Percentiles rank a stretch among this genome's conserved stretches.
phyloP scores from a whole-genome alignment of 1,140 invertebrate species.

The Cotesia vestalis region DNA sequence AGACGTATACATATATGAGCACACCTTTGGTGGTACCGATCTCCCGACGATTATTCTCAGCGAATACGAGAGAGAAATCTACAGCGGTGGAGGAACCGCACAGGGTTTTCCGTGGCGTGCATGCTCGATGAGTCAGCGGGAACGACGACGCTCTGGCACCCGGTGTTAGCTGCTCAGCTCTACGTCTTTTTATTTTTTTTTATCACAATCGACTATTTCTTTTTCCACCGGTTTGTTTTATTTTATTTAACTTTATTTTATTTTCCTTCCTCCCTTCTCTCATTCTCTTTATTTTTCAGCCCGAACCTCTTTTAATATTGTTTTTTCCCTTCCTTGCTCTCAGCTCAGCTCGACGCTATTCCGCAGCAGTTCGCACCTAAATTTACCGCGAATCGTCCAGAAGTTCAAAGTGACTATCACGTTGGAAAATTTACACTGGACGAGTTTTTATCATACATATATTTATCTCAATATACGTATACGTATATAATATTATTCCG shows the following conservation, averaged over 20 bases:
- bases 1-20: slow-evolving; percentile 3
- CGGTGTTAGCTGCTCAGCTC: slow-evolving; percentile 2
- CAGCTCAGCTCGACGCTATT: neutral
- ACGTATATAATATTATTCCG: neutral
- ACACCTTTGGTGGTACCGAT: slow-evolving; percentile 14
- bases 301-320: neutral
- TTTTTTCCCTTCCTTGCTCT: neutral
- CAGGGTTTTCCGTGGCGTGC: slow-evolving; percentile 39
- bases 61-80: slow-evolving; percentile 35
- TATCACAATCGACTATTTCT: slow-evolving; percentile 20
- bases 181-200: slow-evolving; percentile 20
- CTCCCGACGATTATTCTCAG: slow-evolving; percentile 32
- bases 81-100: slow-evolving; percentile 21
- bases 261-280: neutral
- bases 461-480: neutral
- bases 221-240: slow-evolving; percentile 18
- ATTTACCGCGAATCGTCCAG: slow-evolving; percentile 17
- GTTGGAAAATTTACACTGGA: slow-evolving; percentile 6
- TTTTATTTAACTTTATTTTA: slow-evolving; percentile 17
- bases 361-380: slow-evolving; percentile 12
- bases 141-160: slow-evolving; percentile 37
- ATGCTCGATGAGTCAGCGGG: slow-evolving; percentile 43
- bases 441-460: slow-evolving; percentile 9
- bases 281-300: slow-evolving; percentile 13
- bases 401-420: slow-evolving; percentile 11